A percentile compares a stretch with the other conserved stretches of the same genome.
Evolutionary conservation across 64 coral and sea anemone species (phyloP).

Genomic region (Anthopleura sola): DNA sequence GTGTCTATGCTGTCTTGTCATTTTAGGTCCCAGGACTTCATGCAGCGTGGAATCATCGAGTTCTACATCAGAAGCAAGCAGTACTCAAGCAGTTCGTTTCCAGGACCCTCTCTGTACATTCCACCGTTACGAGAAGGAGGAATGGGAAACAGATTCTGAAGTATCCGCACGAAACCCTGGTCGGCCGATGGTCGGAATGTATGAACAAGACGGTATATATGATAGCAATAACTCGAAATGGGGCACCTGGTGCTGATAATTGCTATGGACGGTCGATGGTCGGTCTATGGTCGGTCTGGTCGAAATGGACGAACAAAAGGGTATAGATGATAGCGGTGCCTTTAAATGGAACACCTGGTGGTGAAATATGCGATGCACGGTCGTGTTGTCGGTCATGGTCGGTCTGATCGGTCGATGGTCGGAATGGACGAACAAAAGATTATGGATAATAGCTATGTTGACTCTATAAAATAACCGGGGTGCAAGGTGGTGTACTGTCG

Average conservation of each 20-base stretch:
- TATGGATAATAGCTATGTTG: neutral
- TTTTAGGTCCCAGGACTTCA: neutral
- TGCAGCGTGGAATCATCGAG: neutral
- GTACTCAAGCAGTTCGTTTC: constrained; percentile 15
- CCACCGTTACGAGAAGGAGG: constrained; percentile 29
- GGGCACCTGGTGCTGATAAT: constrained; percentile 18
- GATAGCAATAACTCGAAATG: neutral
- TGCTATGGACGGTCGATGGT: neutral
- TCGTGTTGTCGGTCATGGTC: too few species aligned
- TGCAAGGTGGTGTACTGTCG: too few species aligned
- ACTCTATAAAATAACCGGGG: too few species aligned
- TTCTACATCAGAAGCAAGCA: neutral
- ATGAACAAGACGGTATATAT: neutral
- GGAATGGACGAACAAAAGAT: neutral
- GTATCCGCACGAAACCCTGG: neutral
- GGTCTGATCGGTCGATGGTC: neutral
- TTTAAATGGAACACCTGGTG: too few species aligned
- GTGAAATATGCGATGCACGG: too few species aligned
- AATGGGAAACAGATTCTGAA: constrained; percentile 31
- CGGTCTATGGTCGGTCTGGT: neutral
- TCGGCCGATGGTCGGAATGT: neutral
- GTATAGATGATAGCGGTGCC: too few species aligned
- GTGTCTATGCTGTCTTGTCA: neutral
- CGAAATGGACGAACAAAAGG: neutral
- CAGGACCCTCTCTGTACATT: constrained; percentile 35